Evolutionary conservation across 2,888 invertebrate genomes (phyloP), one percentile per base, ranked within the genome.

Genomic region (Eubasilissa splendida): DNA sequence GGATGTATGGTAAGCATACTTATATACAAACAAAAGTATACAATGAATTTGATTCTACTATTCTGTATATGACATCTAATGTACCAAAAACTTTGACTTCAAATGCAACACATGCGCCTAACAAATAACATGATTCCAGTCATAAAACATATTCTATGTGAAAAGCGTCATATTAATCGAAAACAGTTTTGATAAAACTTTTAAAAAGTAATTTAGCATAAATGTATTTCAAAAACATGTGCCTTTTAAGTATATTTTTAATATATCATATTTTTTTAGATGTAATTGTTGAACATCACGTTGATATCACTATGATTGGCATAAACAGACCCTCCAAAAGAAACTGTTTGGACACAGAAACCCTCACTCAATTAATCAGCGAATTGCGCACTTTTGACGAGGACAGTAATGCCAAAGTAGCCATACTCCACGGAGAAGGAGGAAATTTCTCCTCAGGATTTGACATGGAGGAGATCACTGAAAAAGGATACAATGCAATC

Each of bases 361-460:
- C 96, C 3, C 93, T 96, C 0, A 86, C 89, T 52, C 90, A 93
- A 85, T 91, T 99, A 22, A 91, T 92, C 4, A 90, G 92, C 53
- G 96, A 96, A 0, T 92, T 99, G 75, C 89, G 93, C 82, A 89
- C 91, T 14, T 98, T 98, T 88, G 97, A 99, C 84, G 91, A 93
- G 53, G 96, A 98, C 86, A 88, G 92, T 0, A 88, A 91, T 0
- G 90, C 95, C 0, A 89, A 91, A 83, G 95, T 95, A 4, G 95
- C 95, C 8, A 94, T 99, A 2, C 89, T 99, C 2, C 93, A 97
- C 87, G 99, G 99, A 8, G 92, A 93, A 85, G 97, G 98, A n/a
- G 98, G 98, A 0, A 95, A 95, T 79, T 99, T 99, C 88, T 98
- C 97, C 88, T 93, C 98, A 3, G 99, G 99, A 0, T 96, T 94